Conservation (phyloP, 2,888 invertebrate species). For the Falcaria lacertinaria region DNA sequence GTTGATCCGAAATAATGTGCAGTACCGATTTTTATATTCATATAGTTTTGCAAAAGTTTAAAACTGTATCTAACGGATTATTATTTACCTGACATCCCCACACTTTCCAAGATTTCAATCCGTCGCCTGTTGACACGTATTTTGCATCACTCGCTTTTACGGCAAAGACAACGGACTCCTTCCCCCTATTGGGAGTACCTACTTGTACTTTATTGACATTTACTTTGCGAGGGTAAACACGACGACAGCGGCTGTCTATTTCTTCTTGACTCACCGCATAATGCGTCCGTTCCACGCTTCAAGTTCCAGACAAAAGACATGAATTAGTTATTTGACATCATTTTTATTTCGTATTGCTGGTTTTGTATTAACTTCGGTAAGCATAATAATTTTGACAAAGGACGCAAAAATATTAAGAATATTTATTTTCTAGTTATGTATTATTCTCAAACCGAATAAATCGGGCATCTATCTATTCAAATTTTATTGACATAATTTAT, state of each 20-base stretch:
- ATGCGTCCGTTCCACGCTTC: constrained; percentile 15
- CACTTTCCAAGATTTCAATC: constrained; percentile 3
- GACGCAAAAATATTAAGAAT: no score
- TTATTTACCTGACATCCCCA: not conserved
- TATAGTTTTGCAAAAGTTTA: not conserved
- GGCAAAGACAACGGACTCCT: constrained; percentile 50
- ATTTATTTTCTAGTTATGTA: no score
- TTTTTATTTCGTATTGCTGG: not conserved
- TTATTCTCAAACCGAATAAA: no score
- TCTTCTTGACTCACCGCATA: constrained; percentile 39
- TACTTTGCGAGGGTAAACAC: constrained; percentile 73
- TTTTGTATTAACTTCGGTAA: not conserved
- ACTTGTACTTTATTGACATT: constrained; percentile 75
- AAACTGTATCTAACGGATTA: not conserved
- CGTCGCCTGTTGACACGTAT: constrained; percentile 25
- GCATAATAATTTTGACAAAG: not conserved
- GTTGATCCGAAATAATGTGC: no score
- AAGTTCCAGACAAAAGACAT: not conserved
- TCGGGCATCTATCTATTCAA: no score
- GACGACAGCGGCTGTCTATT: constrained; percentile 53
- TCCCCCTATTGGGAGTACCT: constrained; percentile 48
- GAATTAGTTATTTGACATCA: not conserved
- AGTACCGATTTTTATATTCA: no score
- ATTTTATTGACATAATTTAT: no score
- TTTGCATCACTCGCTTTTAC: constrained; percentile 36